Base-by-base conservation (phyloP, 2,797 vertebrate species). In the Spea hammondii region DNA sequence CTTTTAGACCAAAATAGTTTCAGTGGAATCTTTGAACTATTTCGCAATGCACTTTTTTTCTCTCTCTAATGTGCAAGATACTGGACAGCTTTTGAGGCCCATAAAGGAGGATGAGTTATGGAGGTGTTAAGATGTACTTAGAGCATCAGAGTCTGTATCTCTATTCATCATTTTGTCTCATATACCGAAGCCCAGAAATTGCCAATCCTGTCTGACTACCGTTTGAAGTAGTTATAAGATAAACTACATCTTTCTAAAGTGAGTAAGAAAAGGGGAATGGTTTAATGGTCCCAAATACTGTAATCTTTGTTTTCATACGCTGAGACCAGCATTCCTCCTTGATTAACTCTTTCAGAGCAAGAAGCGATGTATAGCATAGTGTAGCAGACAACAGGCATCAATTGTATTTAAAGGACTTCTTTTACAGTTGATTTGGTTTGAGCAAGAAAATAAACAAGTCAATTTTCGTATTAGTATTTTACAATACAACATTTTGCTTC, bases 171-270 rank as follows among this genome's bases (percentile, higher is more conserved):
- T 62, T 62, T 62, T 62, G 59, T 62, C 59, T 62, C 3, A 17
- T 59, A 59, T 14, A 17, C 59, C 32, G n/a, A n/a, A 62, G 59
- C n/a, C 14, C 59, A 44, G 32, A 62, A 62, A 62, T 62, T 62
- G 14, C 59, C 59, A 62, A 62, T 62, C 59, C 59, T 62, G 59
- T 62, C 59, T 62, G n/a, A 62, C 59, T 62, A 62, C 59, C 59
- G 9, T 62, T 62, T 62, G 59, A 17, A 17, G 4, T 6, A 62
- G 59, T 62, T 32, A 62, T 14, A 62, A 17, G 59, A 62, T 62
- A 17, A 62, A 62, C n/a, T 62, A 17, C 14, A 4, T 5, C n/a
- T 2, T 62, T 62, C 32, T 62, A 62, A 62, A 17, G 59, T 17
- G 14, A 62, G 59, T 6, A 62, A 32, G 59, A 12, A 17, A 62